Base-by-base conservation (phyloP, 2,113 vertebrate genomes). In the Ciconia stormi region DNA sequence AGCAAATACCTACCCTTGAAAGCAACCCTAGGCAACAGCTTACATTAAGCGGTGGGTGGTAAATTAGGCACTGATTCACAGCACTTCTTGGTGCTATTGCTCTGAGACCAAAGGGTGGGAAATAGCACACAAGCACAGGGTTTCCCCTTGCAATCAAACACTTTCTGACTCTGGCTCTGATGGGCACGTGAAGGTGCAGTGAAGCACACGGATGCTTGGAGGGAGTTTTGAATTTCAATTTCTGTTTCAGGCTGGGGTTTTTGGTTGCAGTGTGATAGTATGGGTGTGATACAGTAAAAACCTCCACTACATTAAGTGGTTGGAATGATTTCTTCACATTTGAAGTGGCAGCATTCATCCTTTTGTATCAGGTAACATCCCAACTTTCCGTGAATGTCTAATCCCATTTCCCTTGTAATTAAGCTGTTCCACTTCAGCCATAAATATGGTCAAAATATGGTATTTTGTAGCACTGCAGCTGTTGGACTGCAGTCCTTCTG, bases 21-120 rank as follows among this genome's bases (percentile, higher is more conserved):
- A 86, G 71, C 79, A 73, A 44, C 42, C 62, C 53, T 63, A 42
- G 67, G 72, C 40, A 82, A 30, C 9, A 62, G 67, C 38, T 88
- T n/a, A 2, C 42, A 20, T 92, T 40, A 67, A 84, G 50, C 2
- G 0, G 29, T 19, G 67, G 82, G 72, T 67, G 86, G 69, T 90
- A 92, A 94, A 96, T 89, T 53, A 87, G 82, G 47, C 53, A 27
- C 82, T 78, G 82, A 89, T 83, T 90, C 76, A 55, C 42, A 71
- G 89, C 59, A 0, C 67, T 58, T 84, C 58, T 79, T 77, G 36
- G 21, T 58, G 79, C 83, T 82, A 44, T 52, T 62, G 78, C 76
- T 87, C 34, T 82, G 70, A 38, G 58, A 29, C 67, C 88, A 40
- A 67, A 63, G 63, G 27, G 14, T 67, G 50, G 69, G n/a, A 86